phyloP scores from a whole-genome alignment of 2,888 invertebrate species.

The Drosophila neotestacea region DNA sequence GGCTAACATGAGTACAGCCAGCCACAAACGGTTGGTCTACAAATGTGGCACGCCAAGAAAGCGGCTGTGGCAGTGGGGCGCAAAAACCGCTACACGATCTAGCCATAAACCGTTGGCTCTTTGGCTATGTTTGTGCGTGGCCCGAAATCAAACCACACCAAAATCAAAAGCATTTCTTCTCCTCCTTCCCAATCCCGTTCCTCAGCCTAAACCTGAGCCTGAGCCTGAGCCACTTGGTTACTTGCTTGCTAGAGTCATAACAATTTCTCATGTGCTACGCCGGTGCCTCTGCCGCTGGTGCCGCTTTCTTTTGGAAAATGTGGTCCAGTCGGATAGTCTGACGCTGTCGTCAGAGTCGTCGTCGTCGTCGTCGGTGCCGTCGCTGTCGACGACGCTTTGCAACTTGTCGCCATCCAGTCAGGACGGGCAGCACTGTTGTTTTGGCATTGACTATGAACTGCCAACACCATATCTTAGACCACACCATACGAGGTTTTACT shows the following conservation, averaged over 20 bases:
- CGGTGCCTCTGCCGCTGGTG: slow-evolving; percentile 24
- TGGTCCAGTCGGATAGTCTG: slow-evolving; percentile 71
- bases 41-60: slow-evolving; percentile 66
- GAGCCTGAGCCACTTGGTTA: slow-evolving; percentile 11
- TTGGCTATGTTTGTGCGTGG: slow-evolving; percentile 35
- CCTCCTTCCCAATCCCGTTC: slow-evolving; percentile 31
- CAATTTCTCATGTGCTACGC: slow-evolving; percentile 56
- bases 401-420: slow-evolving; percentile 59
- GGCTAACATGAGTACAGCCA: slow-evolving; percentile 57
- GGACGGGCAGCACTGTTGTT: slow-evolving; percentile 37
- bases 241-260: slow-evolving; percentile 55
- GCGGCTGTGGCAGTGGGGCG: slow-evolving; percentile 55
- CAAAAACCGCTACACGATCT: slow-evolving; percentile 66
- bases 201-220: not conserved
- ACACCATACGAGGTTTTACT: slow-evolving; percentile 41
- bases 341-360: slow-evolving; percentile 8
- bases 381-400: slow-evolving; percentile 19
- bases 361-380: not conserved
- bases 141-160: slow-evolving; percentile 66
- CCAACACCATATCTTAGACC: slow-evolving; percentile 39
- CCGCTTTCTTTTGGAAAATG: slow-evolving; percentile 82
- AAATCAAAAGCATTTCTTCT: slow-evolving; percentile 57
- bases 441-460: slow-evolving; percentile 69
- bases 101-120: slow-evolving; percentile 58
- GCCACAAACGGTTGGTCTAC: slow-evolving; percentile 36